Percentiles rank a stretch among this genome's conserved stretches.
These are phyloP conservation scores for Catocala sponsa DNA, from an alignment of 2,888 invertebrate species.

Conservation along the genomic window DNA sequence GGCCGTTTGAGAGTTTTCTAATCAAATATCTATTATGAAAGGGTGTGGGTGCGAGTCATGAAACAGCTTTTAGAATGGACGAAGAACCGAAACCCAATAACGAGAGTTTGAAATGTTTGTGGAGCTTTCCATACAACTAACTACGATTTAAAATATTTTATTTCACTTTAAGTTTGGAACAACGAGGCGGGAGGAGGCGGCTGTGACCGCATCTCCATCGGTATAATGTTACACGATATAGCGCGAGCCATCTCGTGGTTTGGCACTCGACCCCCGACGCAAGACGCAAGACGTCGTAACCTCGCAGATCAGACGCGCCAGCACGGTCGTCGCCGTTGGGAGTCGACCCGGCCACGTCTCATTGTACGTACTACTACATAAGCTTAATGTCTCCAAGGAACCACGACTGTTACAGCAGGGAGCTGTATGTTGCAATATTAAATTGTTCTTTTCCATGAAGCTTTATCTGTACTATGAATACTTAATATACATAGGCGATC, in stretches of 20 bases:
- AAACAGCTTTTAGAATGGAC: constrained; percentile 26
- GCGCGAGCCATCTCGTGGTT: constrained; percentile 62
- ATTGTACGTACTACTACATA: constrained; percentile 31
- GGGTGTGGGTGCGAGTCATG: constrained; percentile 19
- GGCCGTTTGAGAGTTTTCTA: constrained; percentile 9
- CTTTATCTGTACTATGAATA: background rate
- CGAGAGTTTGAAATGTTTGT: constrained; percentile 45
- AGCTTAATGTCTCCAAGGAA: constrained; percentile 34
- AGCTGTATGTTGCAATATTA: constrained; percentile 13
- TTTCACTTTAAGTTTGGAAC: constrained; percentile 37
- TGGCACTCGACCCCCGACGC: constrained; percentile 54
- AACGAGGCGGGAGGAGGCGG: constrained; percentile 40
- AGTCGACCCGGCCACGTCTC: constrained; percentile 25
- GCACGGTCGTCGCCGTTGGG: constrained; percentile 35
- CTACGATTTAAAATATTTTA: constrained; percentile 45
- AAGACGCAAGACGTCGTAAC: constrained; percentile 46
- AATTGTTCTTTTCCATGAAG: background rate
- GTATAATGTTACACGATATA: constrained; percentile 64
- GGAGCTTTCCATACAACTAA: constrained; percentile 39
- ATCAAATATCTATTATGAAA: constrained; percentile 39
- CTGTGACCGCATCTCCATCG: constrained; percentile 62
- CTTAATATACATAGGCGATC: background rate
- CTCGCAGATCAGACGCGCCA: constrained; percentile 24
- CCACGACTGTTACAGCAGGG: constrained; percentile 21
- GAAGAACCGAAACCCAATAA: constrained; percentile 34